Conservation (phyloP, 2,888 invertebrate genomes). For the Athripsodes cinereus region DNA sequence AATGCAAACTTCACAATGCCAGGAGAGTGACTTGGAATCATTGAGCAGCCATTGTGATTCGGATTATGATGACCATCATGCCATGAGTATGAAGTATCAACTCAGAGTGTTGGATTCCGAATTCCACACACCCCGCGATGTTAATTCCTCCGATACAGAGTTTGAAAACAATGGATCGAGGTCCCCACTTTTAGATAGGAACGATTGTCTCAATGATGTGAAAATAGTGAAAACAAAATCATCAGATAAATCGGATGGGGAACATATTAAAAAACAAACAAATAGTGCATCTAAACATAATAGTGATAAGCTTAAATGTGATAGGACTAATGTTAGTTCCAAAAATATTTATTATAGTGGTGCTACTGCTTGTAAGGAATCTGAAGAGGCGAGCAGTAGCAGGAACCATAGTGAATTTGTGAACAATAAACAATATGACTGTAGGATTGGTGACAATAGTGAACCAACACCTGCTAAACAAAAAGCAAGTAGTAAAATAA, state of each 20-base stretch:
- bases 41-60: slow-evolving; percentile 53
- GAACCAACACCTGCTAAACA: slow-evolving; percentile 30
- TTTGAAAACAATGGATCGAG: slow-evolving; percentile 65
- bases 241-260: slow-evolving; percentile 36
- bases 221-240: slow-evolving; percentile 36
- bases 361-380: slow-evolving; percentile 14
- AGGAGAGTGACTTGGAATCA: slow-evolving; percentile 56
- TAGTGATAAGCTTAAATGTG: slow-evolving; percentile 41
- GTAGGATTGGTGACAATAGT: slow-evolving; percentile 29
- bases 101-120: slow-evolving; percentile 49
- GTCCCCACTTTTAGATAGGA: slow-evolving; percentile 59
- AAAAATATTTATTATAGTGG: slow-evolving; percentile 36
- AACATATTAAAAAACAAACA: slow-evolving; percentile 36
- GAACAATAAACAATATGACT: slow-evolving; percentile 23
- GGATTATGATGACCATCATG: slow-evolving; percentile 56
- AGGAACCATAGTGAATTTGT: slow-evolving; percentile 13
- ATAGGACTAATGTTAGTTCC: slow-evolving; percentile 38
- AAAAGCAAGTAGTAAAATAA: slow-evolving; percentile 31
- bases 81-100: slow-evolving; percentile 34
- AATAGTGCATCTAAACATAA: slow-evolving; percentile 38
- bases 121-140: slow-evolving; percentile 43
- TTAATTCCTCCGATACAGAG: slow-evolving; percentile 57
- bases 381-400: slow-evolving; percentile 12
- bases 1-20: slow-evolving; percentile 59
- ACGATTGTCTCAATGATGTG: slow-evolving; percentile 38